Evolutionary conservation across 2,113 vertebrate species (phyloP).

Genomic region (Eurystomus gularis): DNA sequence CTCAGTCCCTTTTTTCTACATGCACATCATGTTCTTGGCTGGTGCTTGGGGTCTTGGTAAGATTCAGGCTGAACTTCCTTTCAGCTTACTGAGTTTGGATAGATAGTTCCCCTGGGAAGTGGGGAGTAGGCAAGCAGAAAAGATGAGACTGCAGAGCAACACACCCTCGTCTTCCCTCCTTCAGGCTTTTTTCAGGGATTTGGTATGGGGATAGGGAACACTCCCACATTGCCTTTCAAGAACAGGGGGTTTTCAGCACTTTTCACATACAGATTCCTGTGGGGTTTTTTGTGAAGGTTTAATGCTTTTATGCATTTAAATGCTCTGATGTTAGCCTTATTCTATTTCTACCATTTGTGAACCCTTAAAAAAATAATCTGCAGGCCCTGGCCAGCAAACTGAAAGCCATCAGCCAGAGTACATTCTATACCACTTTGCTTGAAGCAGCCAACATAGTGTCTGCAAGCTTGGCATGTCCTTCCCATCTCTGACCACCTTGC

Average conservation of each 20-base stretch:
- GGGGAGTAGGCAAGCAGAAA: neutral
- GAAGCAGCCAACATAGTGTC: neutral
- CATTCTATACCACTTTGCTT: neutral
- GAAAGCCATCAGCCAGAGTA: neutral
- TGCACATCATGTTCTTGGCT: neutral
- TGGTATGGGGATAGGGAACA: neutral
- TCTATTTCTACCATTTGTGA: neutral
- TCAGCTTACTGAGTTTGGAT: neutral
- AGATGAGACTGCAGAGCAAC: neutral
- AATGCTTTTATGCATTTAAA: neutral
- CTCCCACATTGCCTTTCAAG: neutral
- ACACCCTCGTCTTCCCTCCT: neutral
- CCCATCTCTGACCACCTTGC: neutral
- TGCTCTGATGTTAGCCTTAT: neutral
- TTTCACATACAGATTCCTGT: neutral
- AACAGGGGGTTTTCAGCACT: fast-evolving
- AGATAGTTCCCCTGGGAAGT: neutral
- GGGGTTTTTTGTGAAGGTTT: neutral
- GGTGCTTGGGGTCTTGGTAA: neutral
- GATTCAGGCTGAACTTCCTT: neutral
- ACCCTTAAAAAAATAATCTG: neutral
- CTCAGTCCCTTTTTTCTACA: neutral
- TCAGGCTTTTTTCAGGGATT: neutral
- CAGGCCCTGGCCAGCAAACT: neutral
- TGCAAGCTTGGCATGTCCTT: neutral